A percentile compares a stretch with the other conserved stretches of the same genome.
These are phyloP conservation scores for Limnodromus scolopaceus DNA, from an alignment of 2,797 vertebrate species.

Conservation along the genomic window DNA sequence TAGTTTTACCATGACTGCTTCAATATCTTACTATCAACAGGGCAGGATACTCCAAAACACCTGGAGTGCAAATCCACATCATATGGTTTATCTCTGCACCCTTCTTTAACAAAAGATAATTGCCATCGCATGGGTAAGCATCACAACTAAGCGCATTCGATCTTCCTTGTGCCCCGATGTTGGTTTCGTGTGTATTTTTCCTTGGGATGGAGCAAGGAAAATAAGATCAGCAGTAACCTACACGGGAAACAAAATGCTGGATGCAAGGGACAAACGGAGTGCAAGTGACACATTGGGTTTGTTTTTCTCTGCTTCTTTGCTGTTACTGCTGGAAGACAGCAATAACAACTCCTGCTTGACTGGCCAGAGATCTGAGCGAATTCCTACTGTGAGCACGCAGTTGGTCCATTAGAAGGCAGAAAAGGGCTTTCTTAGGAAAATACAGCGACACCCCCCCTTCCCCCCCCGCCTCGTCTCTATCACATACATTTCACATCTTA, in stretches of 20 bases:
- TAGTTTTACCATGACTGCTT: not conserved
- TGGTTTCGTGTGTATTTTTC: not conserved
- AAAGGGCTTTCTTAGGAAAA: constrained; percentile 25
- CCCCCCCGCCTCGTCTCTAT: not conserved
- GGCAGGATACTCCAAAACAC: not conserved
- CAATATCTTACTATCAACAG: not conserved
- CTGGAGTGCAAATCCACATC: not conserved
- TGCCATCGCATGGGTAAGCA: not conserved
- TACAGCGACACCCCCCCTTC: not conserved
- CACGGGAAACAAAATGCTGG: not conserved
- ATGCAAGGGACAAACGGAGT: constrained; percentile 39
- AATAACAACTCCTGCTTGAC: constrained; percentile 55
- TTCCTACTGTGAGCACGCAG: constrained; percentile 10
- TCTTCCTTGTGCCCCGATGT: not conserved
- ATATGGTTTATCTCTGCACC: not conserved
- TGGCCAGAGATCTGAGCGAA: constrained; percentile 49
- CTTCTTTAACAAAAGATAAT: not conserved
- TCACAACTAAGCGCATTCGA: not conserved
- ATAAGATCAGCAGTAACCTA: not conserved
- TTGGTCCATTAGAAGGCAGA: constrained; percentile 24
- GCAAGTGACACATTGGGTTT: not conserved
- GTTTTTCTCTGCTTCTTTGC: constrained; percentile 34
- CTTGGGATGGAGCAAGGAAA: not conserved
- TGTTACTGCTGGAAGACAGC: constrained; percentile 57
- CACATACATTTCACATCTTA: not conserved